Base-by-base conservation (phyloP, 2,888 invertebrate genomes). In the Lathronympha strigana region DNA sequence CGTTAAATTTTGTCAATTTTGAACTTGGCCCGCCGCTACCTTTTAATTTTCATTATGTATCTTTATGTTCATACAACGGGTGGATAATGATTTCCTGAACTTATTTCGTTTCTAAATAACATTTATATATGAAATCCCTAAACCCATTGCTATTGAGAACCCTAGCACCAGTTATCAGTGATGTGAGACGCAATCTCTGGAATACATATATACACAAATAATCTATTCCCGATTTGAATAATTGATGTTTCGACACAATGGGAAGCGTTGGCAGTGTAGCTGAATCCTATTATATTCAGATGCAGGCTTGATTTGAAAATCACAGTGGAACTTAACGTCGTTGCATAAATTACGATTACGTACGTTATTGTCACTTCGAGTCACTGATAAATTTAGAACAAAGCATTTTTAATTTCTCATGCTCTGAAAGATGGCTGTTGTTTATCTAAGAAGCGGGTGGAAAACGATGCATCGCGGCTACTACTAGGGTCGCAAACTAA, bases 151-250 rank as follows among this genome's bases (percentile, higher is more conserved):
- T 4, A 19, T 31, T 31, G 50, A 23, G 19, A 58, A 58, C 64
- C 64, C 51, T 53, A 4, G 5, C 33, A n/a, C 19, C n/a, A 51
- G 33, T 38, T 36, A 43, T 43, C 36, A 43, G 5, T 19, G 58
- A 58, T 45, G 36, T 38, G 64, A 40, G 58, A 51, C 51, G 28
- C 54, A 49, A 57, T 57, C 58, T 45, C 58, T 47, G 64, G 19
- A 25, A 64, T 31, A 57, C 6, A 45, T 36, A 19, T 43, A 43
- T 51, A 60, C 54, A 60, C 64, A 58, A 58, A 64, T 61, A 66
- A 60, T 66, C 66, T 49, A 66, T 66, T 31, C 53, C 53, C 38
- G 54, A 61, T 60, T 66, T 60, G 66, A 66, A 66, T 66, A 60
- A 60, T 66, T 61, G 53, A 66, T 53, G 53, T 49, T 51, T 47